These are phyloP conservation scores for Ctenosaura bakeri DNA, from an alignment of 2,797 vertebrate genomes.

Conservation along the genomic window DNA sequence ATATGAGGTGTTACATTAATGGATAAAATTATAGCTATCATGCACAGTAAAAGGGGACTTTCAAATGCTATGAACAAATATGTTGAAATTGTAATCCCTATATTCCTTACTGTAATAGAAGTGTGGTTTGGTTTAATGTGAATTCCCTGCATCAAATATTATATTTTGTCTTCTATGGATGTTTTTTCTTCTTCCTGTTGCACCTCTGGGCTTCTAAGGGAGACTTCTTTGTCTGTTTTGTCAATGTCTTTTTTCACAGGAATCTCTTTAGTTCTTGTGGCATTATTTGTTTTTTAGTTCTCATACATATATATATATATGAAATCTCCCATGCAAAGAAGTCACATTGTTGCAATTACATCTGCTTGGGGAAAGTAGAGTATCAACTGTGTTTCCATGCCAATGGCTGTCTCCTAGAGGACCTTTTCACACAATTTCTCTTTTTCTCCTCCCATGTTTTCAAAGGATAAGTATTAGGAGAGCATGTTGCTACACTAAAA, in stretches of 20 bases:
- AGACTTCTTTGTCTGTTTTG: neutral
- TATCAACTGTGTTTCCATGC: neutral
- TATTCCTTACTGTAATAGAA: neutral
- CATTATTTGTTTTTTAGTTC: neutral
- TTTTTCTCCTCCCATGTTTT: too few relatives aligned
- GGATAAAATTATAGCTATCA: neutral
- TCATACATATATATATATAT: neutral
- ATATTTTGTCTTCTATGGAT: neutral
- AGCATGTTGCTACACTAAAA: neutral
- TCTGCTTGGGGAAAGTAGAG: neutral
- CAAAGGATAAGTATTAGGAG: too few relatives aligned
- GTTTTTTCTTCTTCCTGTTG: too few relatives aligned
- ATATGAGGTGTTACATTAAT: neutral
- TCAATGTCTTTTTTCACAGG: neutral
- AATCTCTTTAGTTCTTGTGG: neutral
- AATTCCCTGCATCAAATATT: neutral
- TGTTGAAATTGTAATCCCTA: neutral
- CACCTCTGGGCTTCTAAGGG: neutral
- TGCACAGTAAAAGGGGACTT: neutral
- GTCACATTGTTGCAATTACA: neutral
- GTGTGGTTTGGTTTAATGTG: neutral
- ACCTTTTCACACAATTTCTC: neutral
- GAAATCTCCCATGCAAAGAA: neutral
- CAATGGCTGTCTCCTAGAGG: neutral
- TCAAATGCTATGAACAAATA: neutral